phyloP scores from a whole-genome alignment of 2,113 vertebrate genomes.

The Eurystomus gularis region DNA sequence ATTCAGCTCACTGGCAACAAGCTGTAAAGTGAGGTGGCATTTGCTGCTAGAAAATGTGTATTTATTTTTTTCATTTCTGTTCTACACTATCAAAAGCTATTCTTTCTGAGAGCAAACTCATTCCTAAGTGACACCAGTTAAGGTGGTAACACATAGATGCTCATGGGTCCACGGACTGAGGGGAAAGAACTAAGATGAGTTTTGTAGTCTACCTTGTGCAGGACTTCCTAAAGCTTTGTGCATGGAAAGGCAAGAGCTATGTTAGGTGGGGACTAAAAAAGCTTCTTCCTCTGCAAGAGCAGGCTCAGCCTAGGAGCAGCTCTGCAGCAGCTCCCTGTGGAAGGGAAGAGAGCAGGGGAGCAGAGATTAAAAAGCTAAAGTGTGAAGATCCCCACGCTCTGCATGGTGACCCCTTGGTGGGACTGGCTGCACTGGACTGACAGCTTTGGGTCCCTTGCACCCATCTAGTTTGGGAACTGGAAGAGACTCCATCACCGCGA shows the following conservation, averaged over 20 bases:
- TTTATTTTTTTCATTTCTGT: neutral
- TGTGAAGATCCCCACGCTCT: neutral
- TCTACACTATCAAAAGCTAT: neutral
- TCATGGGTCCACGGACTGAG: neutral
- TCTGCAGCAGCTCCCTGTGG: neutral
- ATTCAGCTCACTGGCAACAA: neutral
- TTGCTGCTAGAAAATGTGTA: neutral
- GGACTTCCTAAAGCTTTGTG: neutral
- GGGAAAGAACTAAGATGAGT: neutral
- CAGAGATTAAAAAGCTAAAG: neutral
- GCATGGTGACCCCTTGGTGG: neutral
- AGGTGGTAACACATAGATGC: accelerated
- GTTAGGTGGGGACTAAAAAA: neutral
- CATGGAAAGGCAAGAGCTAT: neutral
- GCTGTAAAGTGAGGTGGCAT: neutral
- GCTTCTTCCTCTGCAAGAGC: neutral
- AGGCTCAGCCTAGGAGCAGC: neutral
- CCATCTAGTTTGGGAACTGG: neutral
- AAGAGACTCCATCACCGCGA: neutral
- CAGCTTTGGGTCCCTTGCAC: neutral
- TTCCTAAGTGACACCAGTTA: neutral
- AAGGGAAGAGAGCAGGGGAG: neutral
- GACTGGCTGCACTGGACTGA: neutral
- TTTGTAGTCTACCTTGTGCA: neutral
- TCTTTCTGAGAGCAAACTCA: neutral